Evolutionary conservation across 1,140 invertebrate genomes (phyloP), one percentile per base, ranked within the genome.

Genomic region (Drosophila miranda): DNA sequence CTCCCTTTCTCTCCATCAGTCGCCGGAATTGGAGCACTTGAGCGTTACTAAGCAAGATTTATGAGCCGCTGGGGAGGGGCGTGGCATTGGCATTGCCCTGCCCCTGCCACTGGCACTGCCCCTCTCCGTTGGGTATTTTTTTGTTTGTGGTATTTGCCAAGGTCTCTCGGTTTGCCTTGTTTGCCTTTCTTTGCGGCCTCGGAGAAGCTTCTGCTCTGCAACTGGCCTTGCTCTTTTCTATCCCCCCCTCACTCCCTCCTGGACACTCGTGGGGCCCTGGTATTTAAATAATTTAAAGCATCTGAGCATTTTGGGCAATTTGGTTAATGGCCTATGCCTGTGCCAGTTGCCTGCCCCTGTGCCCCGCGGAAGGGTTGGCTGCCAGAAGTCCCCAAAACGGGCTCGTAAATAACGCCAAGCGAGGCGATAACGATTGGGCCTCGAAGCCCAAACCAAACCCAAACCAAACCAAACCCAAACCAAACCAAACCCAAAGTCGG

Each of bases 221-320:
- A 63, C 58, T 68, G 60, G 53, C 61, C 70, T 66, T 81, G 63
- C 59, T 53, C 64, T 68, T 55, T 61, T 62, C 50, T 45, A 2
- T 21, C 52, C 16, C n/a, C 8, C 6, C 7, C 28, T 7, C 28
- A 26, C 56, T 16, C 5, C 28, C n/a, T 21, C n/a, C 13, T 9
- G 23, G 23, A n/a, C 23, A 41, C 21, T 60, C n/a, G 6, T 42
- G 46, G 62, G 62, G 48, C 28, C 58, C 57, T 74, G 64, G 71
- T 71, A 78, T 78, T 83, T 83, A 78, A 83, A 83, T 83, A 83
- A 83, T 83, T 83, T 83, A 79, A 78, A 79, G 58, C 75, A 78
- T 82, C 77, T 77, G 73, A 73, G 58, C 79, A 67, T 86, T 73
- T 80, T 70, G 75, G 82, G 81, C 81, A 87, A 86, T 86, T 86